Base-by-base conservation (phyloP, 2,797 vertebrate species). In the Monodelphis domestica region DNA sequence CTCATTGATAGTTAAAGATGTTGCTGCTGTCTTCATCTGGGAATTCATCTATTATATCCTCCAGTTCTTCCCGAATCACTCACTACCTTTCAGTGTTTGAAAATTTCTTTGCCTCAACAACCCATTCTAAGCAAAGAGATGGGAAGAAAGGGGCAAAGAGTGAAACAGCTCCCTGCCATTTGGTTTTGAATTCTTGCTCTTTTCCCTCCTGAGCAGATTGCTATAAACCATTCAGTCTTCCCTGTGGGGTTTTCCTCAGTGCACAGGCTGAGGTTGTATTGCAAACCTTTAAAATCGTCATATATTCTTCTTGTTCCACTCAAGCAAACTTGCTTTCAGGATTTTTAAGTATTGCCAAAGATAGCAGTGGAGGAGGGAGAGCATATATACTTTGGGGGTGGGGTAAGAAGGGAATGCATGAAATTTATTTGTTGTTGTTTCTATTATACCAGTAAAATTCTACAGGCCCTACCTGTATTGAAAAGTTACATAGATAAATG, bases 1-100 rank as follows among this genome's bases (percentile, higher is more conserved):
- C 99, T 99, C 96, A 98, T 99, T 97, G 98, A 99, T 52, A 98
- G 96, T 93, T 99, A 99, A 98, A 98, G 93, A 63, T 91, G 28
- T 88, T 91, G 78, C 94, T 98, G 93, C 94, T 54, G 93, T n/a
- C 94, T n/a, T 96, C 95, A 95, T 94, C 95, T 78, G 90, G 0
- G 95, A 90, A 93, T 53, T 94, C 94, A 95, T 89, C 93, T 94
- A 52, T 89, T 97, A 54, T 56, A 54, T 91, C 94, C n/a, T 55
- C 21, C 78, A 91, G 93, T 52, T 96, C 59, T 38, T 96, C 92
- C 91, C 94, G 55, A 89, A 87, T n/a, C 30, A 94, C 52, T 84
- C 78, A 50, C 38, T 53, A 90, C 88, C 91, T 53, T 94, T 90
- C 88, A 94, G 90, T 94, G 54, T 95, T 94, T 78, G 78, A 94